These are phyloP conservation scores for Epinephelus awoara DNA, from an alignment of 2,797 vertebrate genomes.

Conservation along the genomic window DNA sequence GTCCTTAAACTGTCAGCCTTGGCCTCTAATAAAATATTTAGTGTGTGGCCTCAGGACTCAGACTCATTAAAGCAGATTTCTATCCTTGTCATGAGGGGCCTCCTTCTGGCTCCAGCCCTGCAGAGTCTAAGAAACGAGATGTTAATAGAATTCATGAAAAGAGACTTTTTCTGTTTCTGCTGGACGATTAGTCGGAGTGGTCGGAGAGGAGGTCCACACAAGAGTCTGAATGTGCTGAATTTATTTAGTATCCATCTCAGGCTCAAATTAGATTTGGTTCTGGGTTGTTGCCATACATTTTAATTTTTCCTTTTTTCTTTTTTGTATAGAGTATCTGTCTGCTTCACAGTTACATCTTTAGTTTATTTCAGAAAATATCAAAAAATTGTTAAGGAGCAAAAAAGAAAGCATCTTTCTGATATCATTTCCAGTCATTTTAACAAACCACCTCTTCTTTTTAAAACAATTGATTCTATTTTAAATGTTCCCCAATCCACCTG, in stretches of 20 bases:
- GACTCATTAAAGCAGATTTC: conserved; percentile 66
- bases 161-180: conserved; percentile 30
- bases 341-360: neutral
- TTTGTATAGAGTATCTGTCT: neutral
- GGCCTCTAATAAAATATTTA: conserved; percentile 30
- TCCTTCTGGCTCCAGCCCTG: conserved; percentile 28
- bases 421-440: too few relatives aligned
- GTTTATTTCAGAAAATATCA: too few relatives aligned
- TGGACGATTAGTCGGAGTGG: conserved; percentile 1
- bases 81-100: conserved; percentile 45
- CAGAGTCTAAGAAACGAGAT: conserved; percentile 31
- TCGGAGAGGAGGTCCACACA: neutral
- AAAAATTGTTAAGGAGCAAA: too few relatives aligned
- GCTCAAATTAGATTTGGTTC: conserved; percentile 36
- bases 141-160: conserved; percentile 58
- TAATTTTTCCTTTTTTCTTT: neutral
- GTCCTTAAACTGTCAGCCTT: conserved; percentile 13
- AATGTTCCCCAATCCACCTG: too few relatives aligned
- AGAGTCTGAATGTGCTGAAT: conserved; percentile 4
- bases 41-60: conserved; percentile 8
- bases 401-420: too few relatives aligned
- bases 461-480: too few relatives aligned
- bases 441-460: too few relatives aligned
- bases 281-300: conserved; percentile 12
- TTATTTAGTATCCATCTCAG: conserved; percentile 24